Base-by-base conservation (phyloP, 2,797 vertebrate genomes). In the Neomorphus geoffroyi region DNA sequence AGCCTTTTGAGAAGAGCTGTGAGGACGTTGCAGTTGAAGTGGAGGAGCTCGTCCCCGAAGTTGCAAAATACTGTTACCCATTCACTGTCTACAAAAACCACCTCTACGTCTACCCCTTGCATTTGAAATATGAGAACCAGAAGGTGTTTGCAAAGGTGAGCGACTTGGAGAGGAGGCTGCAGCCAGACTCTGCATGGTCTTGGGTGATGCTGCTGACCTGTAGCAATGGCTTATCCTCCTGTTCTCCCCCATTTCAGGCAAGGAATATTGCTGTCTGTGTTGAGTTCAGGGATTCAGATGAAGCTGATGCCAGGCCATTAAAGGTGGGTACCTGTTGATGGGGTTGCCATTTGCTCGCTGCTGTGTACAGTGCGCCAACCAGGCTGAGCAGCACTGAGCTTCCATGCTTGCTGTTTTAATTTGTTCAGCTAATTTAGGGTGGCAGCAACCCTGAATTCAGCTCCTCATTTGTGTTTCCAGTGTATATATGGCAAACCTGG, bases 101-200 rank as follows among this genome's bases (percentile, higher is more conserved):
- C 58, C 98, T 99, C 62, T 99, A 99, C 6, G 86, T 99, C 79
- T 99, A 99, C 96, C 99, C 99, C 5, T 93, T 98, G 95, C 99
- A 99, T 93, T 97, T 99, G 93, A 99, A 99, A 95, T 99, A 99
- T 2, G 99, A 99, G 96, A 99, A 98, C 98, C 99, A 99, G 98
- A 99, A 99, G 97, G 98, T 98, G 41, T 99, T 99, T 98, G 99
- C 99, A 30, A 99, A 99, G 98, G 99, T 99, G 97, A 94, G 94
- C 33, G 9, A 18, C 43, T 27, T 12, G 26, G 41, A 37, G 17
- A 32, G 8, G 5, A n/a, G 23, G 6, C 43, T 80, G 78, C 62
- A 65, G 28, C 28, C 67, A 62, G 67, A 3, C 26, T 61, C 4
- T 1, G 23, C 3, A 0, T 41, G 65, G 27, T 32, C 54, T 6